A percentile compares a stretch with the other conserved stretches of the same genome.
Conservation (phyloP, 2,888 invertebrate genomes). For the Pachymerium ferrugineum region DNA sequence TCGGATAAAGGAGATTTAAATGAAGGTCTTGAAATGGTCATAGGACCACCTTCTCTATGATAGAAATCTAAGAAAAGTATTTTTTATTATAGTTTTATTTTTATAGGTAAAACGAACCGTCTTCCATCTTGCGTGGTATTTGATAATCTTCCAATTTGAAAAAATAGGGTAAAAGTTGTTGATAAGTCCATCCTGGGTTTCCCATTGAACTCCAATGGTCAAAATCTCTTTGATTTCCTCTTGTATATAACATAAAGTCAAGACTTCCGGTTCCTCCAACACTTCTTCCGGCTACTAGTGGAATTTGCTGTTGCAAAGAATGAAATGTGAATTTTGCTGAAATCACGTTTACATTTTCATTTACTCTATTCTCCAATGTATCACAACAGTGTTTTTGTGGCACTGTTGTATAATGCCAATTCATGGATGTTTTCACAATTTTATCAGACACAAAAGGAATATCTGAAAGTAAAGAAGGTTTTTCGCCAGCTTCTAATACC, state of each 20-base stretch:
- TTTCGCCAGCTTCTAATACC: background rate
- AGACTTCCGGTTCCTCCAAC: constrained; percentile 50
- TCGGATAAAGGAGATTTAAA: constrained; percentile 38
- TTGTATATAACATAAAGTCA: constrained; percentile 51
- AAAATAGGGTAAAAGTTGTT: constrained; percentile 50
- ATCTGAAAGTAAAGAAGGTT: background rate
- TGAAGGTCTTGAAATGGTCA: constrained; percentile 37
- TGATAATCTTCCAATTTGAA: constrained; percentile 45
- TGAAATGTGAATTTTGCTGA: too few relatives aligned
- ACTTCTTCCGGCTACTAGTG: constrained; percentile 44
- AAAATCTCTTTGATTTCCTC: constrained; percentile 50
- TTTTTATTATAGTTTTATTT: background rate
- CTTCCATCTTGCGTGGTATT: background rate
- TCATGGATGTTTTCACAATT: background rate
- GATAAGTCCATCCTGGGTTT: constrained; percentile 49
- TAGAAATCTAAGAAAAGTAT: constrained; percentile 31
- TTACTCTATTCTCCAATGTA: background rate
- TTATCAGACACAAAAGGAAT: background rate
- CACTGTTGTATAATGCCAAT: background rate
- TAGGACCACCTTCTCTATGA: constrained; percentile 37
- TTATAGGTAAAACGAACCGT: background rate
- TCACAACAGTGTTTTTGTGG: background rate
- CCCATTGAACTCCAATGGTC: constrained; percentile 49
- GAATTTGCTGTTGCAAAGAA: background rate
- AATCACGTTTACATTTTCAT: too few relatives aligned